Percentiles rank a stretch among this genome's conserved stretches.
Evolutionary conservation across 2,797 vertebrate species (phyloP).

Genomic region (Glossophaga mutica): DNA sequence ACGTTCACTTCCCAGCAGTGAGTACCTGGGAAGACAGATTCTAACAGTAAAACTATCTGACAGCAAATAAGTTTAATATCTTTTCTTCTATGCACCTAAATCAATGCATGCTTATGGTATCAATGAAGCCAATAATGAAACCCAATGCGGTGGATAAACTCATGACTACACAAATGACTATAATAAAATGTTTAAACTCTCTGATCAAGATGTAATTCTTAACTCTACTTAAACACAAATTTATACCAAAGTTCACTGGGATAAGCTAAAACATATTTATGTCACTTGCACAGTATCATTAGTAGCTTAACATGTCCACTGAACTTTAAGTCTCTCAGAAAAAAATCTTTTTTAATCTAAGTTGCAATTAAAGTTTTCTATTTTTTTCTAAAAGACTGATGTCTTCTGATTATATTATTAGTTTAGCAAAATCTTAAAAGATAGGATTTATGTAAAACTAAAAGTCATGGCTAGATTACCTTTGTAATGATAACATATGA

Average conservation of each 20-base stretch:
- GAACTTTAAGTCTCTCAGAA: background rate
- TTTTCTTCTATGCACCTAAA: slow-evolving; percentile 25
- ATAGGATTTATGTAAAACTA: background rate
- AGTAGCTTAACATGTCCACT: background rate
- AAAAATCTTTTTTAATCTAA: background rate
- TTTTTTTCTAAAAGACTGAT: background rate
- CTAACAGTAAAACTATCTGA: background rate
- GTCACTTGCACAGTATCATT: background rate
- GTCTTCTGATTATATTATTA: background rate
- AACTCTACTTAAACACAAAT: slow-evolving; percentile 48
- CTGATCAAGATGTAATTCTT: slow-evolving; percentile 25
- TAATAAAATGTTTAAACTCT: slow-evolving; percentile 36
- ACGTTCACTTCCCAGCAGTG: slow-evolving; percentile 23
- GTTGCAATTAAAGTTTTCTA: background rate
- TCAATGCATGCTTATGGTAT: slow-evolving; percentile 38
- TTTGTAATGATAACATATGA: background rate
- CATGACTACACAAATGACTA: slow-evolving; percentile 27
- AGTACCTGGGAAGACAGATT: background rate
- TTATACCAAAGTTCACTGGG: background rate
- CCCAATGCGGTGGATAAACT: slow-evolving; percentile 33
- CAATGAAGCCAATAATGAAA: slow-evolving; percentile 24
- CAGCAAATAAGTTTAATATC: slow-evolving; percentile 12
- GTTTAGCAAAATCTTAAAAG: slow-evolving; percentile 42
- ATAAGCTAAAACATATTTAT: background rate
- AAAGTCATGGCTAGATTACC: background rate